Conservation (phyloP, 2,113 vertebrate genomes). For the Poeciliopsis turrubarensis region DNA sequence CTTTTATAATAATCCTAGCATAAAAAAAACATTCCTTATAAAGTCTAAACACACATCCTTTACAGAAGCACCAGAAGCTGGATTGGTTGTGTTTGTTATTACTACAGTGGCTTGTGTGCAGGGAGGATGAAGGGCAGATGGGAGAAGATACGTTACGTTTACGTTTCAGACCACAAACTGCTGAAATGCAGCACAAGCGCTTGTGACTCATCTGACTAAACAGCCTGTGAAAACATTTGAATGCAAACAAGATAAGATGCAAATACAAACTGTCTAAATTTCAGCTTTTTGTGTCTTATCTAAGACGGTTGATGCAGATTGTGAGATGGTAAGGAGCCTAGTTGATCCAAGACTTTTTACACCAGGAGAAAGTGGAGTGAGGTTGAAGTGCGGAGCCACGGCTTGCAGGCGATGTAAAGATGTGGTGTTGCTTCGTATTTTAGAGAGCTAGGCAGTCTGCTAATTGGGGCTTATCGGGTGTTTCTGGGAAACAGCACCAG, state of each 20-base stretch:
- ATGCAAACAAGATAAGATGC: constrained; percentile 25
- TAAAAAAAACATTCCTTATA: constrained; percentile 1
- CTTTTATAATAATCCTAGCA: constrained; percentile 4
- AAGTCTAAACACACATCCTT: not conserved
- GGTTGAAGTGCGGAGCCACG: constrained; percentile 29
- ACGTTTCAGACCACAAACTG: constrained; percentile 44
- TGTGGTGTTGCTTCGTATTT: constrained; percentile 24
- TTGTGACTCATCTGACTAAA: not conserved
- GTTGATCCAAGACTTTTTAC: constrained; percentile 1
- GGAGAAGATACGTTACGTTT: constrained; percentile 24
- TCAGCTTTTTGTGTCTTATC: constrained; percentile 6
- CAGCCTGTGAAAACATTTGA: constrained; percentile 1
- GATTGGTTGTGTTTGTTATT: constrained; percentile 8
- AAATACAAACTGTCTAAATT: constrained; percentile 11
- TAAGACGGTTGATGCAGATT: constrained; percentile 21
- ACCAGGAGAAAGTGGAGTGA: constrained; percentile 46
- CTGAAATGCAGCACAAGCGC: not conserved
- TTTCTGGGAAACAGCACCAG: constrained; percentile 70
- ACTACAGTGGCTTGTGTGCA: constrained; percentile 1
- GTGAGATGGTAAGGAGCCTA: not conserved
- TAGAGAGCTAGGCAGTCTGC: constrained; percentile 38
- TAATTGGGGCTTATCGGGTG: constrained; percentile 82
- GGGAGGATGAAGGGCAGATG: constrained; percentile 25
- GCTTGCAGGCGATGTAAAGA: constrained; percentile 55
- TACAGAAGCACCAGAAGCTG: constrained; percentile 2